Conservation (phyloP, 2,888 invertebrate genomes). For the Strigamia transsilvanica region DNA sequence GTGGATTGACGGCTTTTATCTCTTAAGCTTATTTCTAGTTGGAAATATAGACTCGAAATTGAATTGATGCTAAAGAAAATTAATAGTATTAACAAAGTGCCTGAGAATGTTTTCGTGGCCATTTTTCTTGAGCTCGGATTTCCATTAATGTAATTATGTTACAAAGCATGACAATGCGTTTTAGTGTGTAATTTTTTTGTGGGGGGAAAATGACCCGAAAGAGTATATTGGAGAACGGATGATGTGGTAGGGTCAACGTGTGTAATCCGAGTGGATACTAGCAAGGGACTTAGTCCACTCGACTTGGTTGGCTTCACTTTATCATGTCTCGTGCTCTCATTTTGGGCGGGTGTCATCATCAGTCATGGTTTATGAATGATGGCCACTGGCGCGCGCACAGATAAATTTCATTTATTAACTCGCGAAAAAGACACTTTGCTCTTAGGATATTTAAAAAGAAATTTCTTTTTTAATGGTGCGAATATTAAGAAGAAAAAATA, state of each 20-base stretch:
- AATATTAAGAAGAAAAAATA: background rate
- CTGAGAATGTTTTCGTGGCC: background rate
- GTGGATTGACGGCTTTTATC: background rate
- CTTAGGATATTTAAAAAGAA: no score
- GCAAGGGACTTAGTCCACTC: conserved; percentile 26
- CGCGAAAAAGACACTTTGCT: conserved; percentile 2
- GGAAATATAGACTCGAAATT: background rate
- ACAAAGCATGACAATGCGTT: background rate
- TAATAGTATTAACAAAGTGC: background rate
- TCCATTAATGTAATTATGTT: conserved; percentile 21
- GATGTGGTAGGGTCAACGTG: conserved; percentile 5
- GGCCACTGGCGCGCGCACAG: conserved; percentile 10
- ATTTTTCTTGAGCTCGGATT: conserved; percentile 15
- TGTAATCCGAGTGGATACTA: conserved; percentile 26
- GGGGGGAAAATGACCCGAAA: conserved; percentile 4
- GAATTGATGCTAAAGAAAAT: background rate
- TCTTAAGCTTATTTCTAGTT: background rate
- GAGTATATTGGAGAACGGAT: conserved; percentile 3
- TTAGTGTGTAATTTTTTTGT: background rate
- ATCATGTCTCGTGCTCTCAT: conserved; percentile 21
- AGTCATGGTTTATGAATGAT: conserved; percentile 26
- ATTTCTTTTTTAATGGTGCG: no score
- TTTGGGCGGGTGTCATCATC: conserved; percentile 30
- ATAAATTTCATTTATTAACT: conserved; percentile 30
- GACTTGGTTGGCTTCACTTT: conserved; percentile 21